Evolutionary conservation across 92 coral and sea anemone species (phyloP).

Genomic region (Epizoanthus stellaris): DNA sequence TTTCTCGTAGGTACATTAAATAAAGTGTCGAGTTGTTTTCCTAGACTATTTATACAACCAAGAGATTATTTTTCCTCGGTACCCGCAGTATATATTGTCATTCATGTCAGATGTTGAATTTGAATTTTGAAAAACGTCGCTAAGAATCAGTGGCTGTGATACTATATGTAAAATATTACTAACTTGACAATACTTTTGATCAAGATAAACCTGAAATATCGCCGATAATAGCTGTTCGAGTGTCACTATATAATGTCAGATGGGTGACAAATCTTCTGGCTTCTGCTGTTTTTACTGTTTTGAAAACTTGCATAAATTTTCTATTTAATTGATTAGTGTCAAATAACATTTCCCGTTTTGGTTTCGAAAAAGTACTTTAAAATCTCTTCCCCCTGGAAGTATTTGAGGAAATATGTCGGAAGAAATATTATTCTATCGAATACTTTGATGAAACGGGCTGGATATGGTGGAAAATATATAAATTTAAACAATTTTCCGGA

Average conservation of each 20-base stretch:
- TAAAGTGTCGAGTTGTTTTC: constrained; percentile 6
- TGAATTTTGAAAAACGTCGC: constrained; percentile 22
- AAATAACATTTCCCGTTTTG: not conserved
- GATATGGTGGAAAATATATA: not conserved
- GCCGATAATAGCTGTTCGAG: too few relatives aligned
- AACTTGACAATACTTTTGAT: not conserved
- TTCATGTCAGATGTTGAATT: constrained; percentile 19
- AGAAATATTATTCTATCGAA: not conserved
- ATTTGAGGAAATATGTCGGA: not conserved
- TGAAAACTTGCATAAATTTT: constrained; percentile 21
- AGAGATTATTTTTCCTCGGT: constrained; percentile 41
- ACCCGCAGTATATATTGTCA: constrained; percentile 43
- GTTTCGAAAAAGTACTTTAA: not conserved
- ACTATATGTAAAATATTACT: not conserved
- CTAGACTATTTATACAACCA: constrained; percentile 32
- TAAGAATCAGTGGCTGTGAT: constrained; percentile 7
- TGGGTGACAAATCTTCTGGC: not conserved
- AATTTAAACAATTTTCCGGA: too few relatives aligned
- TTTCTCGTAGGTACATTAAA: not conserved
- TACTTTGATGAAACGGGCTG: not conserved
- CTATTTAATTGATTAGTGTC: not conserved
- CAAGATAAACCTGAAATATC: not conserved
- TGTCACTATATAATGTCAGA: not conserved
- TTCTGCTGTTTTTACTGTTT: not conserved
- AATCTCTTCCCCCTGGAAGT: not conserved